Conservation (phyloP, 1,140 invertebrate genomes). For the Phortica variegata region DNA sequence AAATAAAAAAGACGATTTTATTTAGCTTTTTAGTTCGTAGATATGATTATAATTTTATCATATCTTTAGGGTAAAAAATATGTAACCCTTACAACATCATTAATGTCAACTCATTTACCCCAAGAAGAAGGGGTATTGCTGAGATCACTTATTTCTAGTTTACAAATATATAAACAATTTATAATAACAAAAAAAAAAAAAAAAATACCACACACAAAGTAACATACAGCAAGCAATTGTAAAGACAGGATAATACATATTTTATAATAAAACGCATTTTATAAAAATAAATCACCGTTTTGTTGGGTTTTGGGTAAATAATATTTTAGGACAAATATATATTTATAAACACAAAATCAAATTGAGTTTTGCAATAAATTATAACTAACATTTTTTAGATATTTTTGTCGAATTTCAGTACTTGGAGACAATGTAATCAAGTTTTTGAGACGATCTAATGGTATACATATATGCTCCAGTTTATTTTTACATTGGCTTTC, state of each 20-base stretch:
- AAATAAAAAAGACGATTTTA: too few relatives aligned
- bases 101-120: too few relatives aligned
- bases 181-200: constrained; percentile 11
- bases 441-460: too few relatives aligned
- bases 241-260: constrained; percentile 21
- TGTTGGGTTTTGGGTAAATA: background rate
- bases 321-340: background rate
- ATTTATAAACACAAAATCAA: constrained; percentile 5
- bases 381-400: background rate
- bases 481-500: too few relatives aligned
- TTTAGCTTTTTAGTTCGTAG: too few relatives aligned
- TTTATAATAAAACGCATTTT: constrained; percentile 40
- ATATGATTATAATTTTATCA: too few relatives aligned
- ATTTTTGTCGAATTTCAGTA: too few relatives aligned
- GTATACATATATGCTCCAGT: too few relatives aligned
- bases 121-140: too few relatives aligned
- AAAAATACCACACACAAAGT: constrained; percentile 16
- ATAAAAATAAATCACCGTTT: constrained; percentile 10
- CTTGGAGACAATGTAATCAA: too few relatives aligned
- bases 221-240: constrained; percentile 7
- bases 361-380: constrained; percentile 7
- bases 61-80: too few relatives aligned
- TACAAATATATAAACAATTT: constrained; percentile 9
- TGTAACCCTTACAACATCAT: too few relatives aligned
- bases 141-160: constrained; percentile 13